Evolutionary conservation across 2,113 vertebrate species (phyloP).

Genomic region (Micronycteris hirsuta): DNA sequence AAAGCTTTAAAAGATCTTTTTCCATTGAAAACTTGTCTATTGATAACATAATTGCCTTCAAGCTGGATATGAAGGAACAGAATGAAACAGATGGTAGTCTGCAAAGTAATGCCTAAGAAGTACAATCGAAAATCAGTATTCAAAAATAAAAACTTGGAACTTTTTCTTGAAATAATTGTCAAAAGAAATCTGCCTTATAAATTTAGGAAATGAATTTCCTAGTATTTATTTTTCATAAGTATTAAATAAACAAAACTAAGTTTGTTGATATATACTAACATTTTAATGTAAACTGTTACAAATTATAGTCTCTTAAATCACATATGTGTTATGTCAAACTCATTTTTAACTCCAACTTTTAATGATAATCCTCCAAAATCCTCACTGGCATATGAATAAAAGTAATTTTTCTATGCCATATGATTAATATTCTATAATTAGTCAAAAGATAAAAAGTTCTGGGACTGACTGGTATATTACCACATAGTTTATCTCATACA

Average conservation of each 20-base stretch:
- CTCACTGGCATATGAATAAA: not conserved
- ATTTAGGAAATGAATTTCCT: conserved; percentile 68
- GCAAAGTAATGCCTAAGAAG: conserved; percentile 72
- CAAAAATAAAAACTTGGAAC: conserved; percentile 73
- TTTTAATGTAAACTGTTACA: not conserved
- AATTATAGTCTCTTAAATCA: not conserved
- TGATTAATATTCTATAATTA: not conserved
- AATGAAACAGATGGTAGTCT: conserved; percentile 80
- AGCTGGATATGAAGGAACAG: conserved; percentile 67
- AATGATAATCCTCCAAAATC: not conserved
- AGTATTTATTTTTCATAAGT: conserved; percentile 69
- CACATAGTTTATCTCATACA: not conserved
- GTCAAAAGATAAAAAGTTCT: not conserved
- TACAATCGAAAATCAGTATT: conserved; percentile 79
- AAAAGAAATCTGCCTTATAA: conserved; percentile 80
- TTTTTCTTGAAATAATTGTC: conserved; percentile 77
- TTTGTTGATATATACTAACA: conserved; percentile 14
- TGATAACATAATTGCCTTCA: conserved; percentile 79
- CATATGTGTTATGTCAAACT: fast-evolving
- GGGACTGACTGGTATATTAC: not conserved
- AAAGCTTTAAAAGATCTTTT: conserved; percentile 43
- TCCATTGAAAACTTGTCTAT: conserved; percentile 60
- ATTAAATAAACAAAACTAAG: conserved; percentile 76
- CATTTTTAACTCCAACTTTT: not conserved
- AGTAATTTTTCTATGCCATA: not conserved